Percentiles rank a stretch among this genome's conserved stretches.
Evolutionary conservation across 1,140 invertebrate genomes (phyloP).

Genomic region (Drosophila bipectinata): DNA sequence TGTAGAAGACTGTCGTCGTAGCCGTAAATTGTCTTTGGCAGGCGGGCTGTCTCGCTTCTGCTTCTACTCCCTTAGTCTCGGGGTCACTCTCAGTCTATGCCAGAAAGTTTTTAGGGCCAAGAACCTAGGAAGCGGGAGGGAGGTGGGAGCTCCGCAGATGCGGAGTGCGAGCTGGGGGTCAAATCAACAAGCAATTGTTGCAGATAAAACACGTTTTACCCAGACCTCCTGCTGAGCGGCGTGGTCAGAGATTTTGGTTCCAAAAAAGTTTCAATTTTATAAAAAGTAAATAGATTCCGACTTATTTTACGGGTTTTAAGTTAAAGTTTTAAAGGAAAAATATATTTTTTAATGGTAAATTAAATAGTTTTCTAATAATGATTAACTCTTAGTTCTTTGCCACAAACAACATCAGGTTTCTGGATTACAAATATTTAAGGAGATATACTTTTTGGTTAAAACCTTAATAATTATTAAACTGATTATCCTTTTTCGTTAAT

Average conservation of each 20-base stretch:
- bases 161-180: slow-evolving; percentile 27
- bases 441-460: too few relatives aligned
- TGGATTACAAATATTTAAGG: too few relatives aligned
- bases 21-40: slow-evolving; percentile 79
- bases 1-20: slow-evolving; percentile 68
- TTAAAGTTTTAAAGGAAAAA: slow-evolving; percentile 25
- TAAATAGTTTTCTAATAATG: too few relatives aligned
- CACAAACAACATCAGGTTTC: too few relatives aligned
- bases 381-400: too few relatives aligned
- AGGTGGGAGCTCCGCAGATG: background rate
- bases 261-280: slow-evolving; percentile 73
- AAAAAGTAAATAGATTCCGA: slow-evolving; percentile 72
- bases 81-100: slow-evolving; percentile 41
- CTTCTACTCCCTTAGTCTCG: slow-evolving; percentile 22
- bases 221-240: slow-evolving; percentile 22
- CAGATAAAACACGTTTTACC: slow-evolving; percentile 70
- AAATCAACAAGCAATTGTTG: slow-evolving; percentile 80
- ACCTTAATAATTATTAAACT: too few relatives aligned
- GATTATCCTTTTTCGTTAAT: too few relatives aligned
- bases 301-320: slow-evolving; percentile 26
- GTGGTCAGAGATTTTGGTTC: slow-evolving; percentile 42
- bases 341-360: background rate
- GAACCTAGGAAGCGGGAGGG: slow-evolving; percentile 36
- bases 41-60: slow-evolving; percentile 39
- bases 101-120: slow-evolving; percentile 61